Base-by-base conservation (phyloP, 2,888 invertebrate species). In the Caenorhabditis auriculariae region DNA sequence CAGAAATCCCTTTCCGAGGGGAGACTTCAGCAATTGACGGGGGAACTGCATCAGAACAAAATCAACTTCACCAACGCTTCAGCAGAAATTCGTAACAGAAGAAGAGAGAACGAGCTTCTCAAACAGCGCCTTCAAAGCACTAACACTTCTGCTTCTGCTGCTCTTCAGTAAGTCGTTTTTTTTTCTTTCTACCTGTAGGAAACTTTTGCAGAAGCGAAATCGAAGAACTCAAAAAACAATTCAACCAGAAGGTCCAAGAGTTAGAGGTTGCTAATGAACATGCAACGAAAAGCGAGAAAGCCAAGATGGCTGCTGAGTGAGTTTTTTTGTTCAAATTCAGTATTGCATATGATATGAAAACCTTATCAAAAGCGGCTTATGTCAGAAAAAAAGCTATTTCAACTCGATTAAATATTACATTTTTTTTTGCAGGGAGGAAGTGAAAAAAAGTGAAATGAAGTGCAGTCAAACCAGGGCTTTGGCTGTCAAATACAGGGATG, bases 401-500 rank as follows among this genome's bases (percentile, higher is more conserved):
- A 12, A 32, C 35, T n/a, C 35, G n/a, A 32, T n/a, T n/a, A 32
- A 12, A 32, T 12, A 32, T 12, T n/a, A 32, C 35, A 32, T 12
- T n/a, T 12, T 12, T 60, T 21, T n/a, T n/a, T n/a, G n/a, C 41
- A 62, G 54, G 28, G 50, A 50, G 3, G 41, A 32, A 1, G 0
- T 3, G 0, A 43, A 42, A 12, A 41, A 46, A 0, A 15, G 38
- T 2, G 12, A 26, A 2, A 23, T 3, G 5, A 64, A 60, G 32
- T 60, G 57, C 41, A 56, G 28, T 26, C 67, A 68, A 27, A 58
- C 62, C 2, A 54, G 62, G 1, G 28, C 39, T 4, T 51, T 69
- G 38, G 69, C 69, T 3, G 47, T 60, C 17, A 66, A 54, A 37
- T 69, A 54, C 32, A 49, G 69, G 9, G 59, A 64, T 38, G 58